Conservation (phyloP, 2,113 vertebrate species). For the Antigone vipio region DNA sequence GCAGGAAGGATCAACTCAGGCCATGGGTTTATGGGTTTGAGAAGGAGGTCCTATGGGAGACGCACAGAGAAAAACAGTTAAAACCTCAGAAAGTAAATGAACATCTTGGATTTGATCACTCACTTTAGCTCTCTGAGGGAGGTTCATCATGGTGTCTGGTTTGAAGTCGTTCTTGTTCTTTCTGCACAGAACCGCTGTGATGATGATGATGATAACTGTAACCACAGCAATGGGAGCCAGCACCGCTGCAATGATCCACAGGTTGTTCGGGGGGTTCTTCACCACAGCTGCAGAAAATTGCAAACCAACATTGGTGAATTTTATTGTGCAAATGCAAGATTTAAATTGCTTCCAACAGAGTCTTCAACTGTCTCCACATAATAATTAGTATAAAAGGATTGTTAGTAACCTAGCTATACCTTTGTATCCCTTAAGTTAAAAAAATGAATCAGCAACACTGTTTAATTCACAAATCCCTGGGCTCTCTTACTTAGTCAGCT, state of each 20-base stretch:
- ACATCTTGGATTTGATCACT: not conserved
- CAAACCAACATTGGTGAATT: not conserved
- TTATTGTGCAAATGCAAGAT: not conserved
- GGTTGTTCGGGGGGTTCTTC: conserved; percentile 96
- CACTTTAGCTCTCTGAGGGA: conserved; percentile 96
- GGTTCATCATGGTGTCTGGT: conserved; percentile 89
- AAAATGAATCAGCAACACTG: not conserved
- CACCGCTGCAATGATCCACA: conserved; percentile 97
- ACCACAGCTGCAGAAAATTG: conserved; percentile 84
- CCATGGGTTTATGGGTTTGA: not conserved
- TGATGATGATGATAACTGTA: conserved; percentile 95
- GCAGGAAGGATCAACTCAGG: not conserved
- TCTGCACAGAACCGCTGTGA: conserved; percentile 94
- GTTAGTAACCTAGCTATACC: not conserved
- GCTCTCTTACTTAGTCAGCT: not conserved
- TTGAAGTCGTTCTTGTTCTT: conserved; percentile 99
- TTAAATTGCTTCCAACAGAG: not conserved
- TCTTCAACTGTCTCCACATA: not conserved
- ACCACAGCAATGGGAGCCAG: conserved; percentile 93
- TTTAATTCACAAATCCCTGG: not conserved
- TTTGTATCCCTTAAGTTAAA: not conserved
- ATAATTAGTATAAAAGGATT: not conserved
- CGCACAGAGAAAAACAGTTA: not conserved
- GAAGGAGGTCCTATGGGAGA: not conserved
- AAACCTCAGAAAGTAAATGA: not conserved